Evolutionary conservation across 53 echinoderm and acorn worm species (phyloP), one percentile per base, ranked within the genome.

Genomic region (Crossaster papposus): DNA sequence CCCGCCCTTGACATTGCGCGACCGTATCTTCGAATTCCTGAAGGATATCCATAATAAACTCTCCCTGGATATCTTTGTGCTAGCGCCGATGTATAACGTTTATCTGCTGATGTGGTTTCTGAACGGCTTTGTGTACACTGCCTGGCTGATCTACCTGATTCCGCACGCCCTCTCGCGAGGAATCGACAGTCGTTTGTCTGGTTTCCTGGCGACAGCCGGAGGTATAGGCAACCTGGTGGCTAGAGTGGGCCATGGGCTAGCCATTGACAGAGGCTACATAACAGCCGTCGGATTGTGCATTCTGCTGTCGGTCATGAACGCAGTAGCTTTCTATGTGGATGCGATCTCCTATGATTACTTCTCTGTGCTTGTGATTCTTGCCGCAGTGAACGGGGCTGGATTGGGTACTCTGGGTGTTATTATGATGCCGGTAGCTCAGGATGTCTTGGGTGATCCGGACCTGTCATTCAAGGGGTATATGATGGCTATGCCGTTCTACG

Each of bases 131-230:
- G 31, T 77, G 17, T 77, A 18, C 78, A 77, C 50, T 24, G 84
- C 77, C 15, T 90, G 91, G 91, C 73, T 90, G 83, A 77, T 90
- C 77, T 90, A 83, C 84, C 84, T 90, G 28, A 83, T 90, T 23
- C 91, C 91, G 20, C 91, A 90, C 78, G 91, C 91, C 3, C 33
- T 83, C 9, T 76, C 78, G n/a, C 74, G 77, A 52, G 91, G 91
- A 29, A 90, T 90, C 53, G 77, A 76, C 17, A 1, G 76, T 18
- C 38, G 71, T 13, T 58, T 26, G 29, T 83, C 91, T 17, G 75
- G 83, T 38, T 82, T 90, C 62, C 75, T 90, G 13, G 83, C 91
- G 3, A 77, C 91, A n/a, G 79, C 83, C 3, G 91, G 91, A 24
- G 91, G 91, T 2, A 54, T 83, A 15, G 91, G 91, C 52, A 90